Conservation (phyloP, 1,140 invertebrate genomes). For the Octopus sinensis region DNA sequence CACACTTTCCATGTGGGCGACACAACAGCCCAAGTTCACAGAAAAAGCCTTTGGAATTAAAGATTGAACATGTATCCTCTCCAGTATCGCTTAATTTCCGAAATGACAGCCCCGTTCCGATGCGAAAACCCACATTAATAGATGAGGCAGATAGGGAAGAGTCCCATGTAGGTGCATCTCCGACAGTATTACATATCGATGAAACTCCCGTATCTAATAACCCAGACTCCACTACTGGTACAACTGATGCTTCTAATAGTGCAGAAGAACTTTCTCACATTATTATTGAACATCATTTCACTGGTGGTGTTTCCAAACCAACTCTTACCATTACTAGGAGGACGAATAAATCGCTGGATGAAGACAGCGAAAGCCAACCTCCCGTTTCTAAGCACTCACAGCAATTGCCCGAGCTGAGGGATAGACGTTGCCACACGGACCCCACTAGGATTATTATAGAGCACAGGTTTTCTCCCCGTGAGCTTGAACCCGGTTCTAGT, state of each 20-base stretch:
- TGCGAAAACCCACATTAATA: no score
- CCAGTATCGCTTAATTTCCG: neutral
- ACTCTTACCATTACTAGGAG: neutral
- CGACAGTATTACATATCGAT: neutral
- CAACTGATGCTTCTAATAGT: no score
- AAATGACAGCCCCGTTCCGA: neutral
- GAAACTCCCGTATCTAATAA: neutral
- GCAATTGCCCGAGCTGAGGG: neutral
- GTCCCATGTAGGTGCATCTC: neutral
- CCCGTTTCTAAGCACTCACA: neutral
- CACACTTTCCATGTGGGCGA: neutral
- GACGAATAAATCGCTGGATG: neutral
- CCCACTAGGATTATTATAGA: neutral
- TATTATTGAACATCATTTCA: constrained; percentile 2
- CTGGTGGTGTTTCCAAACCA: neutral
- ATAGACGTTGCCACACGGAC: neutral
- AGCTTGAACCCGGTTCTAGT: neutral
- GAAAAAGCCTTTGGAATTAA: neutral
- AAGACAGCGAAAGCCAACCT: neutral
- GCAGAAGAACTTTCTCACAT: neutral
- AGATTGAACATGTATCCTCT: neutral
- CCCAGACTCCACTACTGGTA: neutral
- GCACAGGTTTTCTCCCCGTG: neutral
- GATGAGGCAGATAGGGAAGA: neutral
- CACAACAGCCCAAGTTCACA: neutral